Base-by-base conservation (phyloP, 2,888 invertebrate genomes). In the Thecocarcelia acutangulata region DNA sequence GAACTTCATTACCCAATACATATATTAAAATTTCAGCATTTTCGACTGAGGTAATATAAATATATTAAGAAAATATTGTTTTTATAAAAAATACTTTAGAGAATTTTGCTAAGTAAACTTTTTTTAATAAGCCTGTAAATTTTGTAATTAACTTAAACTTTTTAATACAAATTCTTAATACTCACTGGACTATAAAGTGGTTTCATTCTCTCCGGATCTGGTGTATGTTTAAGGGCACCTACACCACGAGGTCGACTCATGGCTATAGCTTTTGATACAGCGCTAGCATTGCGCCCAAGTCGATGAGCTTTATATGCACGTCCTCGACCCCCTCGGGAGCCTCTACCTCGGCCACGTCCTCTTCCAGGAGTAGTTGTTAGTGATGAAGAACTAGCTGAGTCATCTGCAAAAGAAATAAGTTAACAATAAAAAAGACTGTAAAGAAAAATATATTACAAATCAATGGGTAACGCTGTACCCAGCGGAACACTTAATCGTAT, bases 111-210 rank as follows among this genome's bases (percentile, higher is more conserved):
- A n/a, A 33, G 9, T 8, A 33, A 33, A 9, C 1, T 33, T 33
- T 33, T 33, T 3, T 33, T 33, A n/a, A n/a, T 8, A 5, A 33
- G 8, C 9, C 9, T 33, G 3, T 9, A 33, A 33, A 33, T 33
- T 1, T 33, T 33, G 8, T 33, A 33, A 24, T 5, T 24, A n/a
- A n/a, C n/a, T n/a, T n/a, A 5, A 24, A 24, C 24, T 24, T 24
- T 24, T 24, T 24, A 33, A 8, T 8, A 9, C 33, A 33, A 33
- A 8, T 33, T 3, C 42, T 33, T 12, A 15, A 17, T 50, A 88
- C 89, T 88, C 85, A 90, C 90, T 86, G 90, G 89, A 86, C 89
- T 90, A 52, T 90, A 90, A 13, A 88, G 85, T 44, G 89, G 90
- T 78, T 89, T 89, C 12, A 88, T 85, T 1, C 88, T 86, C 46